Conservation (phyloP, 2,113 vertebrate genomes). For the Motacilla alba region DNA sequence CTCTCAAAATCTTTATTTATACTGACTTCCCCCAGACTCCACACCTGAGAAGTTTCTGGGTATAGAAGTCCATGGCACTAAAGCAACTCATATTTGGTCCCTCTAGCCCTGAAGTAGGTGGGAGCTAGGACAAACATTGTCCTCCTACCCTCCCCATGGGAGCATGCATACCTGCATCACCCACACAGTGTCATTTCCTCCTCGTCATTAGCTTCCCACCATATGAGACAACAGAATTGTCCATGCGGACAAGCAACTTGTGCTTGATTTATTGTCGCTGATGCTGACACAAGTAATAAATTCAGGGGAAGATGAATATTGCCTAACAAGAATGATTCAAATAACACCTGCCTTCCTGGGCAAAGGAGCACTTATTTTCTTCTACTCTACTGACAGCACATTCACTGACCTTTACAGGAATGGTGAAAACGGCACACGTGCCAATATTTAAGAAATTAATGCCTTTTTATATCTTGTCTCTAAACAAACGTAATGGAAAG, state of each 20-base stretch:
- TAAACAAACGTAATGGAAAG: not conserved
- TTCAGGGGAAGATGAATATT: constrained; percentile 66
- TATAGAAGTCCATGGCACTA: not conserved
- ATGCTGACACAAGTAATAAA: constrained; percentile 62
- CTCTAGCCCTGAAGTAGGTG: not conserved
- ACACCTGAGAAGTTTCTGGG: not conserved
- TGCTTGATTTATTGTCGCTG: constrained; percentile 54
- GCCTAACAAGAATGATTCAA: constrained; percentile 57
- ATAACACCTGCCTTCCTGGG: constrained; percentile 57
- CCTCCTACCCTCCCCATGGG: not conserved
- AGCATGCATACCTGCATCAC: not conserved
- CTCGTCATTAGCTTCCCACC: not conserved
- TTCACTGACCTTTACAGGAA: constrained; percentile 65
- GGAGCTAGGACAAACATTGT: not conserved
- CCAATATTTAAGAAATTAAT: constrained; percentile 57
- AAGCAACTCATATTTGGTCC: not conserved
- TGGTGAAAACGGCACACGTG: constrained; percentile 7
- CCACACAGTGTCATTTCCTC: not conserved
- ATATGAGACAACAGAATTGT: constrained; percentile 24
- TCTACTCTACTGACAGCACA: constrained; percentile 53
- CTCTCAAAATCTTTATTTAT: not conserved
- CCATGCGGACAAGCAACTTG: not conserved
- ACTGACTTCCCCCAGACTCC: not conserved
- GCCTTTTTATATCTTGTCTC: not conserved
- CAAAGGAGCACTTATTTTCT: constrained; percentile 61